Evolutionary conservation across 2,888 invertebrate genomes (phyloP), one percentile per base, ranked within the genome.

Genomic region (Patella pellucida): DNA sequence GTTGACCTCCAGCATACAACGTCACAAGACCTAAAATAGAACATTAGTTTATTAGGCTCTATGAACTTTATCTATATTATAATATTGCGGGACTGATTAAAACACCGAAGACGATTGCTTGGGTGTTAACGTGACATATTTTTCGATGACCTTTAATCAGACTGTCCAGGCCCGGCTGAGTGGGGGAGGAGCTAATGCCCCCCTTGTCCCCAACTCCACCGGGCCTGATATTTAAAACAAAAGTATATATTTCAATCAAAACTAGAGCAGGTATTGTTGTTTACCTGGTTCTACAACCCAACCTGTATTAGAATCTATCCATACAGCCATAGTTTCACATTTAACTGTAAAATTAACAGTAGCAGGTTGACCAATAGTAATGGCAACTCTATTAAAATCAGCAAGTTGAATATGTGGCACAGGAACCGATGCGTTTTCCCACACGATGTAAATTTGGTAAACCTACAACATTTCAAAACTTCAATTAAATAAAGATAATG

Each of bases 261-360:
- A 41, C 7, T 41, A 41, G 41, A 41, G 1, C 41, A 41, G 41
- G 41, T 41, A 5, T 41, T 41, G 41, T 41, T 41, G 68, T 69
- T 56, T 72, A 86, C 86, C 86, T 78, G 78, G 76, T 31, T 82
- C 79, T 41, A 82, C 78, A 16, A 82, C 71, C 76, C 83, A 85
- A 27, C 84, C 85, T 31, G 79, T 72, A 7, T 73, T 69, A 41
- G 41, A 41, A 31, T 85, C 85, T 31, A 78, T 80, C 86, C 86
- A 87, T 23, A 87, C 81, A 12, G 82, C 85, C 81, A 86, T 79
- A 68, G 83, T 83, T 16, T 79, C 78, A 0, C 80, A 68, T 31
- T 68, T 71, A 27, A 84, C 76, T 2, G 76, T 77, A 56, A 82
- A 78, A 27, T 69, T 74, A 52, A 76, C 71, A 3, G 31, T 62